phyloP scores from a whole-genome alignment of 2,797 vertebrate species.

The Rhincodon typus region DNA sequence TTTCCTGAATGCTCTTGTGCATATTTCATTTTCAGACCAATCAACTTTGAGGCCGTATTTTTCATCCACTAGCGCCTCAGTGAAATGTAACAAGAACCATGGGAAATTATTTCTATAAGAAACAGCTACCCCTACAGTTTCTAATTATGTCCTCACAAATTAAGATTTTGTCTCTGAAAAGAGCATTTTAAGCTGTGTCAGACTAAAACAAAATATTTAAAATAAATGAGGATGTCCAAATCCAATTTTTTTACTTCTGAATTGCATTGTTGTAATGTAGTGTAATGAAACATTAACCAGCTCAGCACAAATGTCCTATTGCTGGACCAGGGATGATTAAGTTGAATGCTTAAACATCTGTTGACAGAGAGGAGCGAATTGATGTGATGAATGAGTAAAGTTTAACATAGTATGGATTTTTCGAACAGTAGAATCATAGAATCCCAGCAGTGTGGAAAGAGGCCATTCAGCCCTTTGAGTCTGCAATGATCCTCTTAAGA shows the following conservation, averaged over 20 bases:
- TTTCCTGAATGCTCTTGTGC: background rate
- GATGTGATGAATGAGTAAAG: background rate
- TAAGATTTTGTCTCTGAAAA: background rate
- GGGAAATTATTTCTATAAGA: background rate
- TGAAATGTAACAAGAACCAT: background rate
- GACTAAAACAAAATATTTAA: background rate
- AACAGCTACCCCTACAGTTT: too few relatives aligned
- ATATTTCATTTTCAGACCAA: background rate
- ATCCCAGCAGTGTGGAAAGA: too few relatives aligned
- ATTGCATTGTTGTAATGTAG: background rate
- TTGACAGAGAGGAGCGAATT: background rate
- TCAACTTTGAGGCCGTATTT: background rate
- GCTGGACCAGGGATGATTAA: background rate
- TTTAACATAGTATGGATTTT: background rate
- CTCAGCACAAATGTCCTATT: background rate
- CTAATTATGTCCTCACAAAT: background rate
- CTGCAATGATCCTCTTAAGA: too few relatives aligned
- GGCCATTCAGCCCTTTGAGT: too few relatives aligned
- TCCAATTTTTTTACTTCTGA: background rate
- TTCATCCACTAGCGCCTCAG: background rate
- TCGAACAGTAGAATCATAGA: background rate
- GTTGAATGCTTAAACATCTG: too few relatives aligned
- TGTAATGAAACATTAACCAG: background rate
- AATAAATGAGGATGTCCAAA: background rate
- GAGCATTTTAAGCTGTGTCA: background rate